Evolutionary conservation across 37 sponge, comb jelly and placozoan species (phyloP), one percentile per base, ranked within the genome.

Genomic region (Haliclona indistincta): DNA sequence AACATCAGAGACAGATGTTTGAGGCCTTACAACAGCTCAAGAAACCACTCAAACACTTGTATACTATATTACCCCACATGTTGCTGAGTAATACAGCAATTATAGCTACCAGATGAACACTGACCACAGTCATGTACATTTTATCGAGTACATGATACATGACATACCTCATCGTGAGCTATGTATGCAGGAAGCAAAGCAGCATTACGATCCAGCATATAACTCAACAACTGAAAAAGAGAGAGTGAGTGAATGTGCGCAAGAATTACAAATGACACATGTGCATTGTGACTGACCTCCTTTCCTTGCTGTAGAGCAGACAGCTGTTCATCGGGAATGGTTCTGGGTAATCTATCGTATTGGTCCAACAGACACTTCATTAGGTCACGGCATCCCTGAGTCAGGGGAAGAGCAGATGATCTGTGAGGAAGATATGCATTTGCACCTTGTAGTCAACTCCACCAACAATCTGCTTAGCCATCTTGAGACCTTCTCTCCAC

Each of bases 111-210:
- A 71, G 7, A 41, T 15, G 4, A 20, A 40, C 41, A 32, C 35
- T 33, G 37, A 71, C 54, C 20, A 32, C 26, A 10, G 25, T 22
- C 10, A n/a, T 23, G 28, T 13, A 47, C 71, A 70, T 35, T 6
- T 30, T 35, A 10, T 28, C 71, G 49, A 1, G 22, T 33, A 73
- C 56, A 56, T 38, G 41, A 5, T 0, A 26, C 11, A 32, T 28
- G 30, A 52, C 80, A 32, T 54, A 92, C 88, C 81, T 86, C 95
- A 80, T 90, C 79, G 40, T 81, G 70, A 20, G 91, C 81, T 40
- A 90, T 73, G 70, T 94, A 94, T 22, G 90, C 91, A 10, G 95
- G 95, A 3, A 94, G 37, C 13, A 94, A 73, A 19, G 88, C 73
- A 26, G 76, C 60, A 47, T 90, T 87, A 13, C 95, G 68, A 61